Conservation (phyloP, 2,113 vertebrate genomes). For the Colinus virginianus region DNA sequence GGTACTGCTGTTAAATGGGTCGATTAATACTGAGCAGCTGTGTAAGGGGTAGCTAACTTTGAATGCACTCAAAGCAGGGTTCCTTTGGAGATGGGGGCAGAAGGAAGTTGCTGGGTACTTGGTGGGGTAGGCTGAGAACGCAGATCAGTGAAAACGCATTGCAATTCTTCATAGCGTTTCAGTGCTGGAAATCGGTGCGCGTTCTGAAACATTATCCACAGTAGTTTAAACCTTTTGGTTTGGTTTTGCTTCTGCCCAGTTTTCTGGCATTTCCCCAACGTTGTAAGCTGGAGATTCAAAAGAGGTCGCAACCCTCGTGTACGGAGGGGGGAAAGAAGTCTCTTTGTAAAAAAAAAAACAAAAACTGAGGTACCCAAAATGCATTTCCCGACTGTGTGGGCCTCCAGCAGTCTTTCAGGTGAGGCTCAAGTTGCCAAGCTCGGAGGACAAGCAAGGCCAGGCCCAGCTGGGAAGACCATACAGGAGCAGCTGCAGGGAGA, state of each 20-base stretch:
- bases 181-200: not conserved
- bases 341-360: not conserved
- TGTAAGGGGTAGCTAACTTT: conserved; percentile 81
- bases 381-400: not conserved
- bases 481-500: not conserved
- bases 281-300: not conserved
- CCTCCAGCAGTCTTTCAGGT: not conserved
- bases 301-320: not conserved
- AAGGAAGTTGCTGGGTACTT: not conserved
- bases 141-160: not conserved
- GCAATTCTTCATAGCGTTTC: not conserved
- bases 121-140: not conserved
- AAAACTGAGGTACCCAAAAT: not conserved
- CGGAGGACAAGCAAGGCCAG: fast-evolving
- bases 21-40: conserved; percentile 84
- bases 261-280: conserved; percentile 2
- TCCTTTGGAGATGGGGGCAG: not conserved
- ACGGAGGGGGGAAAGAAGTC: not conserved
- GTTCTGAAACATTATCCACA: not conserved
- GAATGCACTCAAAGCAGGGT: conserved; percentile 67
- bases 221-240: not conserved
- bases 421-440: not conserved
- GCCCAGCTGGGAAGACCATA: not conserved
- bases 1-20: conserved; percentile 84
- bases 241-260: not conserved